phyloP scores from a whole-genome alignment of 2,888 invertebrate genomes.

The Chrysodeixis includens region DNA sequence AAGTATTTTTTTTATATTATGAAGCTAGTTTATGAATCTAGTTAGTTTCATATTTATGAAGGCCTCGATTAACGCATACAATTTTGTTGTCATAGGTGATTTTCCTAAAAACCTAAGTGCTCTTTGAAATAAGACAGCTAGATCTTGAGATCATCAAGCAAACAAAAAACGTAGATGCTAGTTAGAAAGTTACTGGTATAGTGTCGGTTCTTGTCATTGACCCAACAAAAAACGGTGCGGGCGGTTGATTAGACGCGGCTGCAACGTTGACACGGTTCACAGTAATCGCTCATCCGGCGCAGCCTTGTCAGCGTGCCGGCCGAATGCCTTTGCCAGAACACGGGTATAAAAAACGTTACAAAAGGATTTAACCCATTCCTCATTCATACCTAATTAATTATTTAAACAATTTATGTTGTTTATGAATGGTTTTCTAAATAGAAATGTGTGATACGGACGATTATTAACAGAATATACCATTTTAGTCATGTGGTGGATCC shows the following conservation, averaged over 20 bases:
- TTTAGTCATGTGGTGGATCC: constrained; percentile 63
- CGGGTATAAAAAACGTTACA: constrained; percentile 35
- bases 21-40: too few relatives aligned
- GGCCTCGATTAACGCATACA: not conserved
- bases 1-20: too few relatives aligned
- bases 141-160: not conserved
- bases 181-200: constrained; percentile 47
- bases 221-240: constrained; percentile 71
- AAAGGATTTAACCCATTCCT: not conserved
- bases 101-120: not conserved
- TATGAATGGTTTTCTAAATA: not conserved
- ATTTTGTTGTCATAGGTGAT: not conserved
- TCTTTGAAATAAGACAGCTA: too few relatives aligned
- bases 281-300: constrained; percentile 82
- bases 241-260: constrained; percentile 77
- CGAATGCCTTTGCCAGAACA: constrained; percentile 31
- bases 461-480: constrained; percentile 29
- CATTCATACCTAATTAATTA: not conserved
- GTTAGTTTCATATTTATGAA: too few relatives aligned
- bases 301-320: constrained; percentile 73
- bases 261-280: constrained; percentile 82
- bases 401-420: not conserved
- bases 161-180: not conserved
- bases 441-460: not conserved
- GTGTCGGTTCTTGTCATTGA: constrained; percentile 74